Evolutionary conservation across 2,888 invertebrate species (phyloP), one percentile per base, ranked within the genome.

Genomic region (Microctonus brassicae): DNA sequence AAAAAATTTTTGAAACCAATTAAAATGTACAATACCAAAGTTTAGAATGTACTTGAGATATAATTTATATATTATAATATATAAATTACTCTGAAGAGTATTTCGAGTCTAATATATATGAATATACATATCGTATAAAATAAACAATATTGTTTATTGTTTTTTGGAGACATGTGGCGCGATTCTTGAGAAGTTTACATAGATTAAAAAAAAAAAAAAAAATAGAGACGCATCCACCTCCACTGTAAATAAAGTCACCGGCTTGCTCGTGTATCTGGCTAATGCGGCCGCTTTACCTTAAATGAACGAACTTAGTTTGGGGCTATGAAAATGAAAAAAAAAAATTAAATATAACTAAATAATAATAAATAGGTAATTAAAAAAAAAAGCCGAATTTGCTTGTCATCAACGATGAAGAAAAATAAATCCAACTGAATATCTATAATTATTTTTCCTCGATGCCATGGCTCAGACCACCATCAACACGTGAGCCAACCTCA

Each of bases 401-500:
- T 58, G 17, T 33, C 29, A 58, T 17, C 29, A 5, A 22, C 61
- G 22, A 61, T 36, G 61, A 61, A 64, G 53, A 64, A 13, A 34
- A 65, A 57, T 33, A 24, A 58, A 33, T 10, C n/a, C 62, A 39
- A 65, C 55, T 55, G 36, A 55, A 62, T 62, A 36, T 24, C 62
- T 39, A 34, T 47, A 4, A 36, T 62, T 36, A 47, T 39, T 39
- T 47, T 39, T 42, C 62, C 62, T 42, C 42, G 42, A 24, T 13
- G 7, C 20, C 22, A 42, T 24, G 29, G 22, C 60, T 73, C 74
- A 86, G 86, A 80, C 82, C 84, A 17, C 80, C 86, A 58, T 76
- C 82, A 73, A 77, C 72, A 52, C 81, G 84, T 68, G 86, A 86
- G 58, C 84, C 84, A 66, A 80, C 82, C 36, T 85, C 83, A 63